Evolutionary conservation across 2,113 vertebrate genomes (phyloP).

Genomic region (Apodemus speciosus): DNA sequence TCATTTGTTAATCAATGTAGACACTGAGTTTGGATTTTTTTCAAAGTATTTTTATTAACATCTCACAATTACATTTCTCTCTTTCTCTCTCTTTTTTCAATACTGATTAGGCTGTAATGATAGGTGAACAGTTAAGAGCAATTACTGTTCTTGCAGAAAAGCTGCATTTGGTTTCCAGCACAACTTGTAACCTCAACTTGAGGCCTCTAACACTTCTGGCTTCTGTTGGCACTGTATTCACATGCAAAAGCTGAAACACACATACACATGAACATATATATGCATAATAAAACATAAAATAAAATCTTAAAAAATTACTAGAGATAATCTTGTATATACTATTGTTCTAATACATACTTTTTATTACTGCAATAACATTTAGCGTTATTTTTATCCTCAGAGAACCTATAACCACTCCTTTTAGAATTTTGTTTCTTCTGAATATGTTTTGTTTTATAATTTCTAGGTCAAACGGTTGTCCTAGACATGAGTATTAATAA

Average conservation of each 20-base stretch:
- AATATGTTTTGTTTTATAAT: not conserved
- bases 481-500: not conserved
- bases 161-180: not conserved
- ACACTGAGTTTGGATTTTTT: not conserved
- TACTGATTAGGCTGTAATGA: not conserved
- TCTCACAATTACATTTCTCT: not conserved
- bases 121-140: not conserved
- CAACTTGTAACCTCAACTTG: not conserved
- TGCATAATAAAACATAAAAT: not conserved
- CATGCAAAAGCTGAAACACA: not conserved
- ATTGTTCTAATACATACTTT: not conserved
- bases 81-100: not conserved
- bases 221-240: not conserved
- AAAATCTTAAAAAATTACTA: not conserved
- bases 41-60: conserved; percentile 4
- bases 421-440: not conserved
- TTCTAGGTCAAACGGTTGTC: not conserved
- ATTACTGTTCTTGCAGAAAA: not conserved
- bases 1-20: not conserved
- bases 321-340: not conserved
- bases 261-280: too few species aligned
- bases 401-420: not conserved
- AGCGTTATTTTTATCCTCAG: not conserved
- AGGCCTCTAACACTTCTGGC: not conserved
- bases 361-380: conserved; percentile 26